Base-by-base conservation (phyloP, 2,797 vertebrate genomes). In the Tauraco hartlaubi region DNA sequence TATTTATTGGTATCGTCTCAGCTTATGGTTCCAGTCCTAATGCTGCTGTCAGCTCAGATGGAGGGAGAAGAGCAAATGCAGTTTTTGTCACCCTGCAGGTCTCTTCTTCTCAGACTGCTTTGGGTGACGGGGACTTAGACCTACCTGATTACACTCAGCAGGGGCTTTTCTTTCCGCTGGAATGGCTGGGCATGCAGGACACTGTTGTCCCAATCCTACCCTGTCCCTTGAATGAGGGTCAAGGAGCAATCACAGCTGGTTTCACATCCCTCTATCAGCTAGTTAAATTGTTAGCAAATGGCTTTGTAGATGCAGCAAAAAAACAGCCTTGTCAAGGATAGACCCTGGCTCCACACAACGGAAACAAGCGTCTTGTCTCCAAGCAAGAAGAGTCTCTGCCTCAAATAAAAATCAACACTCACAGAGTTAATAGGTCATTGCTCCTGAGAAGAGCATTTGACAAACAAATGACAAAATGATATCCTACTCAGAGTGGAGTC, bases 401-500 rank as follows among this genome's bases (percentile, higher is more conserved):
- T 82, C 83, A 41, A 63, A 74, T 20, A 82, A 87, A 87, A 86
- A 81, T 13, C 83, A 75, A 63, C 59, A 22, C 37, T 51, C 18
- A 17, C 17, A 12, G 25, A 52, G 43, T 37, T 66, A 68, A 39
- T 18, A 89, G 82, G 59, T 79, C 67, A 52, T 15, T 58, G 55
- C 63, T 77, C 56, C 63, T 12, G 48, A 76, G 74, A 87, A 46
- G 44, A 85, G 46, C 49, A 11, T 91, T 76, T 83, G 77, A 61
- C 83, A 93, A 94, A 82, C 39, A 85, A 85, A 82, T 63, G 81
- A 79, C 63, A 93, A 71, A 90, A 79, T 39, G 3, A 61, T 81
- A 25, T 29, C 49, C 62, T 75, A 11, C 58, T 63, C 29, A 11
- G 43, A 61, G 71, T 4, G 67, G 23, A 61, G 37, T 35, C 71